Percentiles rank a stretch among this genome's conserved stretches.
phyloP scores from a whole-genome alignment of 2,888 invertebrate genomes.

The Bimastos eiseni region DNA sequence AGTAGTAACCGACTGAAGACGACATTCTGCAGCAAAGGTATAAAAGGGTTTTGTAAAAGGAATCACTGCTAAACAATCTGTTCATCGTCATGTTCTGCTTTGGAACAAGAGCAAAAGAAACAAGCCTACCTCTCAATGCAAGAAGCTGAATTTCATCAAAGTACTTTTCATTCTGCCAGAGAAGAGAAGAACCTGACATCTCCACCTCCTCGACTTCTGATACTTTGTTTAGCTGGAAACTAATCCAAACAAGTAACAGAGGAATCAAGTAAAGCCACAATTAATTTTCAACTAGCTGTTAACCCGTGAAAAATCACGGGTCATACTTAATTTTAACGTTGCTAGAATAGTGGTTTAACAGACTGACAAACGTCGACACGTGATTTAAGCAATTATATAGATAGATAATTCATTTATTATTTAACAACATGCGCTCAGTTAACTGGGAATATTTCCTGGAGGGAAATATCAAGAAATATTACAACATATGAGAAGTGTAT shows the following conservation, averaged over 20 bases:
- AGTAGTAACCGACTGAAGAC: neutral
- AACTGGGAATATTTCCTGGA: neutral
- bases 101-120: neutral
- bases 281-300: neutral
- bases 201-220: neutral
- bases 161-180: neutral
- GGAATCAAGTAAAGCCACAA: neutral
- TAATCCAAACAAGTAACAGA: neutral
- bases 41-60: neutral
- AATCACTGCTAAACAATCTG: neutral
- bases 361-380: too few species aligned
- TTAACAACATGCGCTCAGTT: neutral
- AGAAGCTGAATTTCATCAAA: slow-evolving; percentile 17
- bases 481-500: neutral
- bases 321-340: too few species aligned
- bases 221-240: neutral
- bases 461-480: neutral
- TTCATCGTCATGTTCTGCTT: neutral
- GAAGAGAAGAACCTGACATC: too few species aligned
- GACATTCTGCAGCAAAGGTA: neutral
- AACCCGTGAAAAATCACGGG: too few species aligned
- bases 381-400: too few species aligned
- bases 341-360: too few species aligned
- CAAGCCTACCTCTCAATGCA: neutral
- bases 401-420: too few species aligned